Base-by-base conservation (phyloP, 2,797 vertebrate genomes). In the Brachyalestes nurse region DNA sequence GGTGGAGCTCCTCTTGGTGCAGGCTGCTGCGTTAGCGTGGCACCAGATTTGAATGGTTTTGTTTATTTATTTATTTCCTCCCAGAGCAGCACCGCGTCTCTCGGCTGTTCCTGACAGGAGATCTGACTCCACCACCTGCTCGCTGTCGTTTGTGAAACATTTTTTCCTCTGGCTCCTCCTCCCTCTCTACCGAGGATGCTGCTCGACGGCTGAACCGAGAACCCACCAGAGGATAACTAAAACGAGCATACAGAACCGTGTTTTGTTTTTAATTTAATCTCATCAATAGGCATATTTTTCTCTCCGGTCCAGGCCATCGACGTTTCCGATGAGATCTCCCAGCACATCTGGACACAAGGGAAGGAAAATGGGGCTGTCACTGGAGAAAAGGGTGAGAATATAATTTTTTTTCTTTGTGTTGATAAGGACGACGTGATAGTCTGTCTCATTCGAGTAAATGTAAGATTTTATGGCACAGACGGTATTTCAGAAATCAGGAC, bases 301-400 rank as follows among this genome's bases (percentile, higher is more conserved):
- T 28, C 28, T 28, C 28, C 28, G 3, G 28, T 28, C 28, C 28
- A 28, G 28, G 28, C 28, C 28, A 28, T 28, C 28, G 28, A 28
- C 28, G 28, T 28, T 28, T 28, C 28, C 28, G 28, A 75, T 53
- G 21, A 28, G 42, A 60, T 9, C 49, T 75, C 42, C 38, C 13
- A 49, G 12, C 76, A 61, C 58, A 76, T 62, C 38, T 51, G 76
- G 53, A 71, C 28, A 71, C 62, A 58, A 25, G 14, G 60, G 38
- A 47, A 23, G n/a, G 14, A 16, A 79, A 72, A 53, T 12, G 72
- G 38, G 0, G 17, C 72, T 60, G 34, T 71, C 12, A 14, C 69
- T 23, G 42, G 64, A 75, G 70, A 49, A 10, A 49, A 53, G 65
- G 77, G 67, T 73, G 73, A 81, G 76, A 28, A 53, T 28, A 42